Evolutionary conservation across 1,140 invertebrate genomes (phyloP).

Genomic region (Frieseomelitta varia): DNA sequence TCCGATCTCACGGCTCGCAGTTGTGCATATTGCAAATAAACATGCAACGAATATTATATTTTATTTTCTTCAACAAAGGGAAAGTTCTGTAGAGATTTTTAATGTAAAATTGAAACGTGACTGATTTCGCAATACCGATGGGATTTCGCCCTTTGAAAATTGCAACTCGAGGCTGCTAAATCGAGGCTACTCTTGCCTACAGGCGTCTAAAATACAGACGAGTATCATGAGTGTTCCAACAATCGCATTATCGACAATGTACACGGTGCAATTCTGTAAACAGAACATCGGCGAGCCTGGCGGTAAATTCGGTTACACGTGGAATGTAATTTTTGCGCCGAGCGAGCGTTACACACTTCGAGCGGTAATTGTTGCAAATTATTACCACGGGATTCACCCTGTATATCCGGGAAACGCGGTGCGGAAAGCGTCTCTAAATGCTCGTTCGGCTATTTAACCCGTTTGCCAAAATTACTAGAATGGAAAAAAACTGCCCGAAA

Average conservation of each 20-base stretch:
- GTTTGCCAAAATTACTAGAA: conserved; percentile 5
- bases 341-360: not conserved
- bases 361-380: conserved; percentile 15
- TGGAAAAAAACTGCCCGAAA: not conserved
- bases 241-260: not conserved
- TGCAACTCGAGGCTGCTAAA: too few species aligned
- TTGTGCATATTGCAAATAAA: too few species aligned
- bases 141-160: too few species aligned
- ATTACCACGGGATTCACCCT: not conserved
- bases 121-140: too few species aligned
- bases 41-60: too few species aligned
- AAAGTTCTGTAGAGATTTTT: too few species aligned
- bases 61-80: too few species aligned
- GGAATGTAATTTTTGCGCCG: not conserved
- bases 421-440: conserved; percentile 5
- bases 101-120: too few species aligned
- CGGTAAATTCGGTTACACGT: not conserved
- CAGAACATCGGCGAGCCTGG: not conserved
- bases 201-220: too few species aligned
- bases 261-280: not conserved
- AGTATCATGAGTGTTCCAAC: not conserved
- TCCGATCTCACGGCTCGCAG: too few species aligned
- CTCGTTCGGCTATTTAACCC: conserved; percentile 7
- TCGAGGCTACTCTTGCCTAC: too few species aligned
- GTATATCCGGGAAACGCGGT: not conserved